Base-by-base conservation (phyloP, 2,888 invertebrate genomes). In the Nephrocerus scutellatus region DNA sequence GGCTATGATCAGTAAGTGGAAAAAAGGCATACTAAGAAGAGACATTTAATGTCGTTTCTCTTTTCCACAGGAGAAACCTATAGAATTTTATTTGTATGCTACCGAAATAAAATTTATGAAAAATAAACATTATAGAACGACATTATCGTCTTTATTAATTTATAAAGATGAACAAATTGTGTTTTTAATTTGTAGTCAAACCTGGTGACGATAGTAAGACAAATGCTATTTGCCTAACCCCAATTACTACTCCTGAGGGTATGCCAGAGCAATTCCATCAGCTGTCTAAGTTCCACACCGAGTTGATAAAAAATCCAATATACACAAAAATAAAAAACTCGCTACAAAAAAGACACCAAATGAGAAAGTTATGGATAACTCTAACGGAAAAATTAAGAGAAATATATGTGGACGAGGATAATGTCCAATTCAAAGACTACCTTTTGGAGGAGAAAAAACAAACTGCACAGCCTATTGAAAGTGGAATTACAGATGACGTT, bases 291-390 rank as follows among this genome's bases (percentile, higher is more conserved):
- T 29, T 22, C 5, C 36, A 36, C 16, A 21, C 20, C 9, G 28
- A 26, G 18, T 26, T 35, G 19, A 28, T 13, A 21, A 26, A 20
- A 35, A 20, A 15, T 29, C 22, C 36, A 36, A 29, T 36, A 18
- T 36, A 29, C 23, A 21, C 36, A 36, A 35, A 35, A 25, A 28
- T 35, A 15, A 35, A 35, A 35, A 35, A 35, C 22, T 26, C 35
- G 20, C 28, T 35, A 26, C 25, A 35, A 22, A 35, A 19, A 35
- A 30, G 24, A 37, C 30, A 10, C 30, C 18, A 34, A 35, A 28
- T 20, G 13, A 35, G 35, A 20, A 35, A 35, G 25, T 19, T 35
- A 6, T 35, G 35, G 28, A 35, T 35, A 19, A 35, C 25, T 26
- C 26, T 35, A 19, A 35, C 35, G 21, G 20, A 35, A 13, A 21